These are phyloP conservation scores for Sitta carolinensis DNA, from an alignment of 2,797 vertebrate species.

Conservation along the genomic window DNA sequence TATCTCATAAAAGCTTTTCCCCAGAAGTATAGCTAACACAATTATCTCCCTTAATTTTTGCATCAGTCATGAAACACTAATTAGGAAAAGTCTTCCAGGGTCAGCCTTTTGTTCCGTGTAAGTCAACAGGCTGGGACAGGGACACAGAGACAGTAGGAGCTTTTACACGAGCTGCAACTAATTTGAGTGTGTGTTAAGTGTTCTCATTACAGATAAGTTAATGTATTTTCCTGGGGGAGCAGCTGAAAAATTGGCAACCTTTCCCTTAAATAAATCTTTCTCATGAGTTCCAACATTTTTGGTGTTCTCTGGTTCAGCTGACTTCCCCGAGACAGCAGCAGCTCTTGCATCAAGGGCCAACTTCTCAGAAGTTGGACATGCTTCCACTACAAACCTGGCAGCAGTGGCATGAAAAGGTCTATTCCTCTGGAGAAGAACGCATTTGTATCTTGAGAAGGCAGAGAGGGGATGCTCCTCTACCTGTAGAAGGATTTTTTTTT, in stretches of 20 bases:
- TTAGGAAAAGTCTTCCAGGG: constrained; percentile 21
- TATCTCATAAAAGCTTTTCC: background rate
- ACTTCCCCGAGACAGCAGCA: background rate
- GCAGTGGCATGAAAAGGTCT: background rate
- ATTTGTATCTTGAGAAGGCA: background rate
- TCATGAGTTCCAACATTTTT: background rate
- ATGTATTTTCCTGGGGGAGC: constrained; percentile 7
- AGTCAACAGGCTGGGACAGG: constrained; percentile 34
- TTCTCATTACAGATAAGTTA: background rate
- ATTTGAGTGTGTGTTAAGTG: background rate
- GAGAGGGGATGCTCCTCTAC: background rate
- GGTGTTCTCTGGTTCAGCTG: background rate
- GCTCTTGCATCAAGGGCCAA: background rate
- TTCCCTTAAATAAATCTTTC: background rate
- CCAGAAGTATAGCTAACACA: constrained; percentile 3
- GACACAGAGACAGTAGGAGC: background rate
- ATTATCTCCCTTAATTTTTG: constrained; percentile 47
- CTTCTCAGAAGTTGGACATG: background rate
- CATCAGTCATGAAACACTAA: background rate
- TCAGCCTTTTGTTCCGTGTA: background rate
- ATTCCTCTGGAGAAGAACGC: background rate
- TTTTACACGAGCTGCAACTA: background rate
- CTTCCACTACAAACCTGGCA: background rate
- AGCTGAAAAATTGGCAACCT: constrained; percentile 8
- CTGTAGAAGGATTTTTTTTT: background rate